These are phyloP conservation scores for Aphaenogaster rudis DNA, from an alignment of 1,140 invertebrate genomes.

Conservation along the genomic window DNA sequence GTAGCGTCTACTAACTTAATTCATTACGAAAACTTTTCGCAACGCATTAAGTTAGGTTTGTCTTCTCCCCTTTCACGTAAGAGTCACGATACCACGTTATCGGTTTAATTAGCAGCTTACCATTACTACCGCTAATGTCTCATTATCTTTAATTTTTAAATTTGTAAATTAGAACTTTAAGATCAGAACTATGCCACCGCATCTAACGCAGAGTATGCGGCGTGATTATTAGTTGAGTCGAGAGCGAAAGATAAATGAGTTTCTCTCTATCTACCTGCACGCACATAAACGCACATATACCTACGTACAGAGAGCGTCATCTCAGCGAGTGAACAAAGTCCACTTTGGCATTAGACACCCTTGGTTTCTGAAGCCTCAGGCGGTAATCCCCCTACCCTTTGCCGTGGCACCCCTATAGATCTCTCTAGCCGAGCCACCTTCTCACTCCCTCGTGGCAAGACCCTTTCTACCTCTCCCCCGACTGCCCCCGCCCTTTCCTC, in stretches of 20 bases:
- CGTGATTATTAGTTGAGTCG: background rate
- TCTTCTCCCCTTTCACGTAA: background rate
- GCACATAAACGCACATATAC: background rate
- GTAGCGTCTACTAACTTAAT: constrained; percentile 28
- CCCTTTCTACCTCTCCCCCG: constrained; percentile 65
- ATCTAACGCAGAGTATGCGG: background rate
- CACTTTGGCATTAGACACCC: constrained; percentile 84
- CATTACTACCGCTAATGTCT: background rate
- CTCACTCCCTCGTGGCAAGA: constrained; percentile 63
- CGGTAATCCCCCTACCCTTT: constrained; percentile 80
- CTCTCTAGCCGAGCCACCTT: constrained; percentile 73
- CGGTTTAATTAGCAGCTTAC: constrained; percentile 15
- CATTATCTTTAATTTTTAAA: background rate
- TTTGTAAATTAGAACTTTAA: background rate
- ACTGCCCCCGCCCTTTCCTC: constrained; percentile 51
- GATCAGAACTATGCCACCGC: background rate
- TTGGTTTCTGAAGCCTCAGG: constrained; percentile 84
- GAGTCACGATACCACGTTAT: background rate
- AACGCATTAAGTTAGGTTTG: background rate
- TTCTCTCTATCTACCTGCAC: constrained; percentile 11
- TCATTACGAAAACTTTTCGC: constrained; percentile 41
- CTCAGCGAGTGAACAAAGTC: constrained; percentile 82
- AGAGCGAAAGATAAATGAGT: background rate
- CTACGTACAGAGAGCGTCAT: constrained; percentile 76
- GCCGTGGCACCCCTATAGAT: constrained; percentile 81